Evolutionary conservation across 2,113 vertebrate genomes (phyloP).

Genomic region (Siniperca knerii): DNA sequence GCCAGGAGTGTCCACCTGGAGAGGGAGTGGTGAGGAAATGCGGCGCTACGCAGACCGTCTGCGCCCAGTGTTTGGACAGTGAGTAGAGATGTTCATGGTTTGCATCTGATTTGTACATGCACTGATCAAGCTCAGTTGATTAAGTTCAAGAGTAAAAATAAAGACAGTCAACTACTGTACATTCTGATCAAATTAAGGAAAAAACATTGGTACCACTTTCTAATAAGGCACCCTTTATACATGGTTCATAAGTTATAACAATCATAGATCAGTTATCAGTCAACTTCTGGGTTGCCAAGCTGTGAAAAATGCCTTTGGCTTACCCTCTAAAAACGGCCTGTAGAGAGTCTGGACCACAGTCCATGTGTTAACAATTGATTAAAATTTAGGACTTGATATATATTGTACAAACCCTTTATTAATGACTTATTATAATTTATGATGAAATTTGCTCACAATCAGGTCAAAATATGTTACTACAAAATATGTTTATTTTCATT

Average conservation of each 20-base stretch:
- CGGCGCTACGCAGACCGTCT: constrained; percentile 89
- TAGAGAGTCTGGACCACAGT: neutral
- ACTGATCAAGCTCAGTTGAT: neutral
- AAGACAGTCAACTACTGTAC: neutral
- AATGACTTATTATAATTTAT: neutral
- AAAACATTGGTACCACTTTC: neutral
- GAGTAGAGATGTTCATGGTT: constrained; percentile 78
- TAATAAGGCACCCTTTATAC: neutral
- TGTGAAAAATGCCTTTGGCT: neutral
- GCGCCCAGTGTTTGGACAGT: constrained; percentile 95
- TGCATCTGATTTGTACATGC: neutral
- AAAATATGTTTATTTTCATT: neutral
- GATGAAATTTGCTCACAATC: neutral
- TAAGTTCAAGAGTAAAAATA: neutral
- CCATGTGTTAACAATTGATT: neutral
- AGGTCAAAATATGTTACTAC: too few relatives aligned
- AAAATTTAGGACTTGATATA: too few relatives aligned
- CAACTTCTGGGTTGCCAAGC: neutral
- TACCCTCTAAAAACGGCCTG: neutral
- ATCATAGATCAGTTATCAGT: neutral
- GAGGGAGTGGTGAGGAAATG: constrained; percentile 91
- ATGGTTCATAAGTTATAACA: neutral
- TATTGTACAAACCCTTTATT: neutral
- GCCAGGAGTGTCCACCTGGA: constrained; percentile 90
- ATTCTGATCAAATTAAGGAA: neutral